Conservation (phyloP, 2,797 vertebrate genomes). For the Phoebastria nigripes region DNA sequence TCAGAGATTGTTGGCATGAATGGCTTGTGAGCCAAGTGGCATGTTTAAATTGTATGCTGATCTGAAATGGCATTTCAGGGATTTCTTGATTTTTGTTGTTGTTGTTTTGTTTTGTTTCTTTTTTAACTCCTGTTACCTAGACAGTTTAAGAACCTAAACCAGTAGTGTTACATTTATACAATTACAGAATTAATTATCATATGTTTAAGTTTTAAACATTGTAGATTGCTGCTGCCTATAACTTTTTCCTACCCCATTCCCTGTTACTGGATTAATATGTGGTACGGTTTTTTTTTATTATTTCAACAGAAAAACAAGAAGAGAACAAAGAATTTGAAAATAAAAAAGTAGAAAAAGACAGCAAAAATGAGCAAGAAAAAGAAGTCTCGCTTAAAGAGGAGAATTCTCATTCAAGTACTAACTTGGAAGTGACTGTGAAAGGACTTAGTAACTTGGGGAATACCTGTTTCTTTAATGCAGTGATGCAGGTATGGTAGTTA, state of each 20-base stretch:
- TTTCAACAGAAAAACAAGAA: conserved; percentile 57
- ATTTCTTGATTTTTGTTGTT: neutral
- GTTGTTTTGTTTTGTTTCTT: neutral
- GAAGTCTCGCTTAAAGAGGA: conserved; percentile 66
- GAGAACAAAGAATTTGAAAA: conserved; percentile 69
- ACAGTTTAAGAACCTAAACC: neutral
- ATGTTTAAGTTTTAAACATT: neutral
- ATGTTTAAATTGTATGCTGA: neutral
- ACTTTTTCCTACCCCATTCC: neutral
- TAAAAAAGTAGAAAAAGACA: conserved; percentile 76
- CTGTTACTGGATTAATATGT: neutral
- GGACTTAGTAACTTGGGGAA: conserved; percentile 97
- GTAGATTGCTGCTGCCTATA: neutral
- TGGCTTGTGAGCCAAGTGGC: neutral
- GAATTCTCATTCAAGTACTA: conserved; percentile 25
- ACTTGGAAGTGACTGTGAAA: conserved; percentile 77
- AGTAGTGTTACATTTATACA: neutral
- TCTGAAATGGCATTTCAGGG: neutral
- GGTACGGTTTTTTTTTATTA: neutral
- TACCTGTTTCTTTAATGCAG: conserved; percentile 97
- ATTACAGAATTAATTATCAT: neutral
- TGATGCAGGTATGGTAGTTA: conserved; percentile 86
- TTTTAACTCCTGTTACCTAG: neutral
- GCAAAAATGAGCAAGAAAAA: conserved; percentile 75
- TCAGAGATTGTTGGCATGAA: neutral